A percentile compares a stretch with the other conserved stretches of the same genome.
phyloP scores from a whole-genome alignment of 2,113 vertebrate genomes.

The Sinocyclocheilus anshuiensis region DNA sequence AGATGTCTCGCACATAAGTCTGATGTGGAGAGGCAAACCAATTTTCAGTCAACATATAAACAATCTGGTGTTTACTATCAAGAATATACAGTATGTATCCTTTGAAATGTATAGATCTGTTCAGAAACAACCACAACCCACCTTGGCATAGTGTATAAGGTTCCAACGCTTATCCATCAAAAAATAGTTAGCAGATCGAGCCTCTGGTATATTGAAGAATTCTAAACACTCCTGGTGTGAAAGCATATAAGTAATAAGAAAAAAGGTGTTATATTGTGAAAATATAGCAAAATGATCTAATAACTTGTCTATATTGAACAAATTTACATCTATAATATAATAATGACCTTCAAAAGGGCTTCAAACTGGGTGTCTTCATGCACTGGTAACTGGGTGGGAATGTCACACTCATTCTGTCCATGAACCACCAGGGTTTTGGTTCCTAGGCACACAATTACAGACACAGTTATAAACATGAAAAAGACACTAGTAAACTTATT shows the following conservation, averaged over 20 bases:
- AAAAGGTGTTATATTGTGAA: not conserved
- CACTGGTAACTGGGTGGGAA: conserved; percentile 97
- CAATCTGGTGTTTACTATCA: not conserved
- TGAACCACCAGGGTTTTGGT: conserved; percentile 98
- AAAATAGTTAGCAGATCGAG: conserved; percentile 93
- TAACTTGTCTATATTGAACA: too few relatives aligned
- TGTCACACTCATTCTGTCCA: conserved; percentile 98
- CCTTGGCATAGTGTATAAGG: conserved; percentile 97
- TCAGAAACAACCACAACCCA: conserved; percentile 53
- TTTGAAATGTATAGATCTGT: not conserved
- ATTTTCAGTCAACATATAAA: not conserved
- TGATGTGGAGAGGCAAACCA: conserved; percentile 59
- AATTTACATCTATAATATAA: not conserved
- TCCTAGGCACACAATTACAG: conserved; percentile 72
- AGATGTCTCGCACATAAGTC: conserved; percentile 97
- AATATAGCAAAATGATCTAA: not conserved
- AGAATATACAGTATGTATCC: not conserved
- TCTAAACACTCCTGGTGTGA: conserved; percentile 90
- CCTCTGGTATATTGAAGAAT: conserved; percentile 98
- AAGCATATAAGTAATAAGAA: not conserved
- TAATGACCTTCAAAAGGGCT: conserved; percentile 89
- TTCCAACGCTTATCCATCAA: conserved; percentile 99
- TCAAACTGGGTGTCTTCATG: conserved; percentile 99
- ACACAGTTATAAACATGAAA: not conserved
- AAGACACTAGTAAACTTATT: not conserved